These are phyloP conservation scores for Drosophila rufa DNA, from an alignment of 1,140 invertebrate genomes.

Conservation along the genomic window DNA sequence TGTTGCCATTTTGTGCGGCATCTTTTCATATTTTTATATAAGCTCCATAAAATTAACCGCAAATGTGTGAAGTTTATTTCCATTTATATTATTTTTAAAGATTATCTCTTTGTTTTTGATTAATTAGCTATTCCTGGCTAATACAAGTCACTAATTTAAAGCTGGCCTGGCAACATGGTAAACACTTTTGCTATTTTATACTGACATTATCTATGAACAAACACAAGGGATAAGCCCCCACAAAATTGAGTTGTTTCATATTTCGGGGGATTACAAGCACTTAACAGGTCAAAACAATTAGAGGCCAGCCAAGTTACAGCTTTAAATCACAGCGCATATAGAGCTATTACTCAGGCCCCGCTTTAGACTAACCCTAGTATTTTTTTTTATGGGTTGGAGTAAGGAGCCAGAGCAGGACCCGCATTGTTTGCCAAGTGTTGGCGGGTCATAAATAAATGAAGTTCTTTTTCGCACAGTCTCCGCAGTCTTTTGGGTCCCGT, in stretches of 20 bases:
- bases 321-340: slow-evolving; percentile 30
- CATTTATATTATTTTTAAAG: neutral
- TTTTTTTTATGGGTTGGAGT: neutral
- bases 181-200: neutral
- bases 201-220: neutral
- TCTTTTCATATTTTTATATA: neutral
- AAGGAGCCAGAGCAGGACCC: slow-evolving; percentile 18
- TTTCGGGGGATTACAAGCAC: slow-evolving; percentile 7
- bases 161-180: slow-evolving; percentile 8
- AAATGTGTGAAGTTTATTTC: neutral
- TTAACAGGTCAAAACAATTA: slow-evolving; percentile 30
- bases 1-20: neutral
- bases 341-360: slow-evolving; percentile 53
- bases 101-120: neutral
- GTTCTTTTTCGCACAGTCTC: slow-evolving; percentile 70
- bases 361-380: neutral
- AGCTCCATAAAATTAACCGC: neutral
- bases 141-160: neutral
- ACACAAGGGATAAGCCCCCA: neutral
- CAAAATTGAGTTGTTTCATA: slow-evolving; percentile 4
- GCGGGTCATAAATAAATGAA: slow-evolving; percentile 79
- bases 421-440: slow-evolving; percentile 64
- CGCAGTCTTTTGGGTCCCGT: slow-evolving; percentile 62
- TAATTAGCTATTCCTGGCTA: slow-evolving; percentile 11
- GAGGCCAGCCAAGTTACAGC: slow-evolving; percentile 7